Base-by-base conservation (phyloP, 2,888 invertebrate genomes). In the Cheiracanthium punctorium region DNA sequence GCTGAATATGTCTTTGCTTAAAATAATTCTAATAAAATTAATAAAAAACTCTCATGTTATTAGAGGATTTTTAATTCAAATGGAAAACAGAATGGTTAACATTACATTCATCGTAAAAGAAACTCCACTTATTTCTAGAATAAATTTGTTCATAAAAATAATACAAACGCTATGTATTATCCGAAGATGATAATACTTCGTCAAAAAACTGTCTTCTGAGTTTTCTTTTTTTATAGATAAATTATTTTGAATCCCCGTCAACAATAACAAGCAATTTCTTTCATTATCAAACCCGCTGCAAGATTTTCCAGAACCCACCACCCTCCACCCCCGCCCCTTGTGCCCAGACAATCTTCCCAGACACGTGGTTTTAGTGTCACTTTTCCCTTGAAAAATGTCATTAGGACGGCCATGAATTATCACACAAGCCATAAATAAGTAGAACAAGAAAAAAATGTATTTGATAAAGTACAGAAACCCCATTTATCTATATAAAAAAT, bases 401-500 rank as follows among this genome's bases (percentile, higher is more conserved):
- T 85, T 85, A 85, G 72, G 43, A 64, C 41, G 69, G 82, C 65
- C 76, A 76, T 82, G 82, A 82, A 79, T 79, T 79, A 79, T 79
- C 73, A 73, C 69, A 41, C 69, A 67, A 67, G 69, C 73, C 41
- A 80, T 79, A 85, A 85, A 80, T 79, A 79, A 77, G 30, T 76
- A 52, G 20, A 20, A n/a, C 5, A 69, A 37, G 29, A 69, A 24
- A 1, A 58, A 24, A 58, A 58, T 24, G n/a, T 12, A 5, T 5
- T 48, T 58, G 58, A 58, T 58, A 58, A 24, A 58, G 24, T 5
- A 5, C 24, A 24, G 58, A 7, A 58, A 5, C 20, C 2, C 10
- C 37, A 37, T 37, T 7, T 37, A 7, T 37, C 10, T 7, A 7
- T 37, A 7, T 37, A 37, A 37, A 37, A 10, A 37, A 37, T 7